Conservation (phyloP, 92 coral and sea anemone genomes). For the Heteractis magnifica region DNA sequence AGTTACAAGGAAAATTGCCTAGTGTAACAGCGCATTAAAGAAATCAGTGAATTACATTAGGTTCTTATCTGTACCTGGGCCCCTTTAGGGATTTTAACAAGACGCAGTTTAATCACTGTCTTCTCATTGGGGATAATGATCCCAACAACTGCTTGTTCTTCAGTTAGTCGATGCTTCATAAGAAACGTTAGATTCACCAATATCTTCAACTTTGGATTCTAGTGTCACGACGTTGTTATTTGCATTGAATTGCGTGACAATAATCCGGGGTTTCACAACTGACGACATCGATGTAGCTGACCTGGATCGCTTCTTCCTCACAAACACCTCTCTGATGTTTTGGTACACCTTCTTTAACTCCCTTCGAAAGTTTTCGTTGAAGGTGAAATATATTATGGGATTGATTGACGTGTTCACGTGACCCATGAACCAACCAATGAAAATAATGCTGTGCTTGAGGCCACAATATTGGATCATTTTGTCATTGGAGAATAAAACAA, state of each 20-base stretch:
- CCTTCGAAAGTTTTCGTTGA: constrained; percentile 34
- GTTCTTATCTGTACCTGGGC: too few species aligned
- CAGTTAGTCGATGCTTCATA: neutral
- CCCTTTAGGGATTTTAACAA: too few species aligned
- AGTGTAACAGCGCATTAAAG: too few species aligned
- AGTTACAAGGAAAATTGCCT: too few species aligned
- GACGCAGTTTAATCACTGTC: too few species aligned
- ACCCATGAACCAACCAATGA: constrained; percentile 68
- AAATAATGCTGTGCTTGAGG: constrained; percentile 36
- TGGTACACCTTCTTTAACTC: constrained; percentile 1
- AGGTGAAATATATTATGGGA: constrained; percentile 53
- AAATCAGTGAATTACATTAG: too few species aligned
- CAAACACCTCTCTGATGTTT: neutral
- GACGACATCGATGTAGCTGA: neutral
- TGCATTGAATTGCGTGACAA: constrained; percentile 5
- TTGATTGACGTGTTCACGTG: constrained; percentile 65
- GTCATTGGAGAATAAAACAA: neutral
- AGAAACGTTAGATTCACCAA: neutral
- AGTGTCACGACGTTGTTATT: neutral
- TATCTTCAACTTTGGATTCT: neutral
- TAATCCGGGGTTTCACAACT: neutral
- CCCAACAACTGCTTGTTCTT: too few species aligned
- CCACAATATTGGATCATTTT: constrained; percentile 2
- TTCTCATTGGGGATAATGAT: too few species aligned
- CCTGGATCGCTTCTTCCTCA: neutral